Evolutionary conservation across 2,797 vertebrate species (phyloP).

Genomic region (Lophotriccus pileatus): DNA sequence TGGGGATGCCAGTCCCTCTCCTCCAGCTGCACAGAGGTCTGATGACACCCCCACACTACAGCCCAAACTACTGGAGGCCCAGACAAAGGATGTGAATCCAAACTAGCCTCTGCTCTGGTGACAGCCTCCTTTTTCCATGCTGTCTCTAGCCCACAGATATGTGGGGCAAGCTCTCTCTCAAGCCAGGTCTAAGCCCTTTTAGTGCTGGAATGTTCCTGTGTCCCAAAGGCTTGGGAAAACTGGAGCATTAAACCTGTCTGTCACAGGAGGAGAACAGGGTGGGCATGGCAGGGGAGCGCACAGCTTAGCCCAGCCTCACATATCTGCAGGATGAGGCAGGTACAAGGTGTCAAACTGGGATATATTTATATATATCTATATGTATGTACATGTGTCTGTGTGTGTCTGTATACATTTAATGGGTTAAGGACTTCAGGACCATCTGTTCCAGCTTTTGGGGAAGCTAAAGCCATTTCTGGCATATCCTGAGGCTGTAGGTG

Average conservation of each 20-base stretch:
- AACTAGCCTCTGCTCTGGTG: neutral
- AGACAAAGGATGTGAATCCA: neutral
- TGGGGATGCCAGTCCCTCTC: neutral
- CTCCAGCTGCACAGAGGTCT: neutral
- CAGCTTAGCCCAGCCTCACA: neutral
- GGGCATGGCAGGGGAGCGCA: accelerated
- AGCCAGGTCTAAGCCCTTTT: neutral
- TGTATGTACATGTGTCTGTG: neutral
- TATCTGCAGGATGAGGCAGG: neutral
- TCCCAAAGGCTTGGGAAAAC: neutral
- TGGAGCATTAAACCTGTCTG: neutral
- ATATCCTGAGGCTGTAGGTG: conserved; percentile 69
- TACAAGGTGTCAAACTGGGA: neutral
- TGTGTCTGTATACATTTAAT: neutral
- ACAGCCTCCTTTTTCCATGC: neutral
- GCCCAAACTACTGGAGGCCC: accelerated
- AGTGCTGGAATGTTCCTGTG: neutral
- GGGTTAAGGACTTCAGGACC: neutral
- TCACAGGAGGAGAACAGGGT: neutral
- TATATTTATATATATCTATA: neutral
- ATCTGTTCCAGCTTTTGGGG: neutral
- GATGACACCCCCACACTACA: neutral
- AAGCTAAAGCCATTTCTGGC: conserved; percentile 48
- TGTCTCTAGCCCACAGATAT: neutral
- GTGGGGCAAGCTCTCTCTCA: neutral